Evolutionary conservation across 1,140 invertebrate genomes (phyloP).

Genomic region (Magallana gigas): DNA sequence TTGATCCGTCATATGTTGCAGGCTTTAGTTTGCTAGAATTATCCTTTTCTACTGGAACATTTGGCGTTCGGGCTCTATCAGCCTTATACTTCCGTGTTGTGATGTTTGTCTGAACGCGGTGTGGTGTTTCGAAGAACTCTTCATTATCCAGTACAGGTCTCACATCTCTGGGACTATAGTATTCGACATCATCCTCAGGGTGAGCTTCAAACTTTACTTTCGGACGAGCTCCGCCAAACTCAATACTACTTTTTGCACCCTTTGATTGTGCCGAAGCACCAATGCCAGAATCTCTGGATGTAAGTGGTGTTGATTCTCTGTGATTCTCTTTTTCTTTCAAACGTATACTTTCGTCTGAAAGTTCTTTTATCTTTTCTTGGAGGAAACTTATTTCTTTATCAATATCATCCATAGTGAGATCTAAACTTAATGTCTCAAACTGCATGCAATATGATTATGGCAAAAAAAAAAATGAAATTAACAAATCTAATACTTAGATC

Average conservation of each 20-base stretch:
- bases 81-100: not conserved
- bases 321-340: not conserved
- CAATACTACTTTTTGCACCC: not conserved
- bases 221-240: not conserved
- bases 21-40: constrained; percentile 19
- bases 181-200: not conserved
- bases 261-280: constrained; percentile 11
- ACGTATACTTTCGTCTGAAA: not conserved
- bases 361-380: not conserved
- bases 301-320: not conserved
- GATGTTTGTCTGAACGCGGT: not conserved
- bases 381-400: constrained; percentile 15
- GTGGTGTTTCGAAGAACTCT: not conserved
- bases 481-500: no score
- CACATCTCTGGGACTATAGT: not conserved
- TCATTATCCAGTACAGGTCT: not conserved
- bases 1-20: constrained; percentile 29
- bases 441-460: no score
- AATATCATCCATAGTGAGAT: not conserved
- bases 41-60: not conserved
- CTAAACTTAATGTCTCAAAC: not conserved
- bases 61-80: no score
- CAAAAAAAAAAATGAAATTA: no score
- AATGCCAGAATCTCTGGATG: constrained; percentile 1
- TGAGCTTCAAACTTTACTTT: not conserved